Percentiles rank a stretch among this genome's conserved stretches.
These are phyloP conservation scores for Spodoptera picta DNA, from an alignment of 2,888 invertebrate species.

Conservation along the genomic window DNA sequence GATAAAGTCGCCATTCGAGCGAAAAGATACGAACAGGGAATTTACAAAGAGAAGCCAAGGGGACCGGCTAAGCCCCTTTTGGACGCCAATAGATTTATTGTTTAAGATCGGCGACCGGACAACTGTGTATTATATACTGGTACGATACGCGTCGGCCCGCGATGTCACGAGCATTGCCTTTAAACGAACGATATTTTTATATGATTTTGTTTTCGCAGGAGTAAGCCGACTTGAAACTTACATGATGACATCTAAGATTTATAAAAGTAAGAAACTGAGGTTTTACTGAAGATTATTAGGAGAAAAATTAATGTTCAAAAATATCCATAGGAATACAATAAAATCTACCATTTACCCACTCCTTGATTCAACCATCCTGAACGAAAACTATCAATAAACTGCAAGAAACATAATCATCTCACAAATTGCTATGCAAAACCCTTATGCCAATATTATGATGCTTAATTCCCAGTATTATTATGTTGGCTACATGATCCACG, in stretches of 20 bases:
- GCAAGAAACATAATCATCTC: constrained; percentile 28
- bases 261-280: too few species aligned
- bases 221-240: constrained; percentile 35
- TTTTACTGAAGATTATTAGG: too few species aligned
- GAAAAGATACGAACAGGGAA: constrained; percentile 77
- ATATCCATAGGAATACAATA: background rate
- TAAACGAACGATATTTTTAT: constrained; percentile 41
- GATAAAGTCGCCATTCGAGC: constrained; percentile 72
- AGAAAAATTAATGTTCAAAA: too few species aligned
- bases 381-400: constrained; percentile 6
- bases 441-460: constrained; percentile 46
- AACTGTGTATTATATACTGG: constrained; percentile 60
- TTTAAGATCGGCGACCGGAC: constrained; percentile 73
- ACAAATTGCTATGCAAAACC: constrained; percentile 40
- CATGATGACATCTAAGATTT: too few species aligned
- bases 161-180: constrained; percentile 35
- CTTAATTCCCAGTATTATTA: constrained; percentile 40
- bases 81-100: constrained; percentile 78
- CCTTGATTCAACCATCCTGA: background rate
- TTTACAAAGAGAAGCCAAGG: constrained; percentile 65
- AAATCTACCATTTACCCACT: background rate
- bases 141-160: constrained; percentile 52
- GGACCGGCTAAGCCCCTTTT: constrained; percentile 60
- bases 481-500: constrained; percentile 42
- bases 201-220: constrained; percentile 41